A percentile compares a stretch with the other conserved stretches of the same genome.
phyloP scores from a whole-genome alignment of 1,140 invertebrate genomes.

The Macrostomum lignano region DNA sequence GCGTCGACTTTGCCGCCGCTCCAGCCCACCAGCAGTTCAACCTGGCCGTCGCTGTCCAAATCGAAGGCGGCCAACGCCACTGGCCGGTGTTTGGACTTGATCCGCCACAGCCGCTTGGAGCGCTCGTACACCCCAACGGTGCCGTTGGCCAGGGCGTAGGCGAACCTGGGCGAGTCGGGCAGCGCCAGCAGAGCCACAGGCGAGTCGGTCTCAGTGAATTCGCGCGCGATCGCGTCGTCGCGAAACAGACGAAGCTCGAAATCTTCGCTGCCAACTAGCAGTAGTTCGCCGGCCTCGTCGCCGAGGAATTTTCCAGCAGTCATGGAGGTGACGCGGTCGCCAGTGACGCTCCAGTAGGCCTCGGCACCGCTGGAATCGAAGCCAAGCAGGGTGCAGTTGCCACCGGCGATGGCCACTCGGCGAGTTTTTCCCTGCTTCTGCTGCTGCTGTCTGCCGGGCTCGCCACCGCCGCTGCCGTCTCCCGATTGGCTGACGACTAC shows the following conservation, averaged over 20 bases:
- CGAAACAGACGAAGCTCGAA: not conserved
- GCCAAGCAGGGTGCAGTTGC: constrained; percentile 54
- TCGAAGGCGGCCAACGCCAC: not conserved
- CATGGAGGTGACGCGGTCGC: too few species aligned
- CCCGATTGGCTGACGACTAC: constrained; percentile 42
- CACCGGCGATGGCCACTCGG: constrained; percentile 50
- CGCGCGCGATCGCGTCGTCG: not conserved
- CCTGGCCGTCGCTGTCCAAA: not conserved
- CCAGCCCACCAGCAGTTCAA: constrained; percentile 3
- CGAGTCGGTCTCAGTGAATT: not conserved
- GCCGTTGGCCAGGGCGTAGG: constrained; percentile 1
- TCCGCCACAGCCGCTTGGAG: not conserved
- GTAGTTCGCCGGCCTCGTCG: too few species aligned
- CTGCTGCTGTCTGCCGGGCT: too few species aligned
- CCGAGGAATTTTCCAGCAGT: too few species aligned
- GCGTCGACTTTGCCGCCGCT: too few species aligned
- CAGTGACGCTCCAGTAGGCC: too few species aligned
- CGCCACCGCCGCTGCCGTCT: constrained; percentile 34
- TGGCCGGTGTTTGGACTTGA: not conserved
- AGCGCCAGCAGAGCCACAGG: too few species aligned
- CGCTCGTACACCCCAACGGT: not conserved
- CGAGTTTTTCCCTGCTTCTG: too few species aligned
- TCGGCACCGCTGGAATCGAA: constrained; percentile 44
- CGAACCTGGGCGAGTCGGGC: not conserved
- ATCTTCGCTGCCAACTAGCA: not conserved